Conservation (phyloP, 1,140 invertebrate species). For the Drosophila parvula region DNA sequence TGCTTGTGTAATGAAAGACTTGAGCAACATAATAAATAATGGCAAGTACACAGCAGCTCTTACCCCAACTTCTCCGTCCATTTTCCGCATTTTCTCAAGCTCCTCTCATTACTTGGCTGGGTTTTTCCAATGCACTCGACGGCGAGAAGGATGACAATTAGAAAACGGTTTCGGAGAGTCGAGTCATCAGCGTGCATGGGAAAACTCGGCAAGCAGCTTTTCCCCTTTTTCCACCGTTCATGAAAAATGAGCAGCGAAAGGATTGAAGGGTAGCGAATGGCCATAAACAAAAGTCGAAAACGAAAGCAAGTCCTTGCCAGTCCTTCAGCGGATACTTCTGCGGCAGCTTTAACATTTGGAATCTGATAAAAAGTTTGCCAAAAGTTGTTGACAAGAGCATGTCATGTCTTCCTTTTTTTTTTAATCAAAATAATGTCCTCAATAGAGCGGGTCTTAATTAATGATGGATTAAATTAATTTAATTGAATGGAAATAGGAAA, state of each 20-base stretch:
- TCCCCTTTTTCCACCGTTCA: background rate
- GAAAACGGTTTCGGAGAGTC: constrained; percentile 42
- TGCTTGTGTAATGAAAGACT: constrained; percentile 79
- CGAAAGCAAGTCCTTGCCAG: constrained; percentile 1
- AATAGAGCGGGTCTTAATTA: constrained; percentile 1
- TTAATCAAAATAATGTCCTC: background rate
- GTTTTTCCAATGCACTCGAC: constrained; percentile 40
- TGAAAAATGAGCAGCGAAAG: constrained; percentile 50
- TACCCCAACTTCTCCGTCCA: background rate
- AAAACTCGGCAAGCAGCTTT: constrained; percentile 25
- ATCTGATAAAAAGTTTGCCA: constrained; percentile 20
- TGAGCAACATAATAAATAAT: constrained; percentile 82
- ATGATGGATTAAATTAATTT: background rate
- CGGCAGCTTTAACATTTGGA: constrained; percentile 1
- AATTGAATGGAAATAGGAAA: background rate
- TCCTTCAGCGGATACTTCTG: constrained; percentile 1
- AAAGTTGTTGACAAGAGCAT: constrained; percentile 4
- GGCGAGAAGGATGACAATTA: constrained; percentile 51
- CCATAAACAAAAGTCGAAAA: constrained; percentile 17
- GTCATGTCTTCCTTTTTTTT: constrained; percentile 1
- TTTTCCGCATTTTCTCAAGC: constrained; percentile 20
- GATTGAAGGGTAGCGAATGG: constrained; percentile 5
- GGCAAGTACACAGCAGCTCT: constrained; percentile 56
- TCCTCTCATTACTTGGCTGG: constrained; percentile 41
- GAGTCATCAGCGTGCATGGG: constrained; percentile 24